phyloP scores from a whole-genome alignment of 2,113 vertebrate species.

The Crotalus tigris region DNA sequence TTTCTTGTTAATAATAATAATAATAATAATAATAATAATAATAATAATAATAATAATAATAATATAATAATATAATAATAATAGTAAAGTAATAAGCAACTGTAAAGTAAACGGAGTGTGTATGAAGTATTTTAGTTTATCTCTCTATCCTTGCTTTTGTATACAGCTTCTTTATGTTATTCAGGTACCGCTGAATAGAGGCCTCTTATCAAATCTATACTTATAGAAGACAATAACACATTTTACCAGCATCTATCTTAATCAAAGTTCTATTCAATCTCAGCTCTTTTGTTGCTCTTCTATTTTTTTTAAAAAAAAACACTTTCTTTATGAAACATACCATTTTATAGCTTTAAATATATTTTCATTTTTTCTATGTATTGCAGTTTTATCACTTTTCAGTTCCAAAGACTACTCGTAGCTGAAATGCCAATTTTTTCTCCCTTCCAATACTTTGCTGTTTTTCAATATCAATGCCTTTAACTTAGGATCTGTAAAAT shows the following conservation, averaged over 20 bases:
- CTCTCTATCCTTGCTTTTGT: conserved; percentile 6
- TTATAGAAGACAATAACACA: conserved; percentile 68
- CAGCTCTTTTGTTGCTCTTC: conserved; percentile 52
- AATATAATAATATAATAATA: too few species aligned
- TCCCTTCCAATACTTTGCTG: neutral
- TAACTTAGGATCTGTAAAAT: neutral
- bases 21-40: too few species aligned
- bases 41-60: too few species aligned
- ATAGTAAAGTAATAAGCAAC: conserved; percentile 15
- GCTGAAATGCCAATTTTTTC: conserved; percentile 6
- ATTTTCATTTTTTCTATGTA: conserved; percentile 27
- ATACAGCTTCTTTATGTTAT: conserved; percentile 55
- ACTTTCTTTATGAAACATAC: conserved; percentile 30
- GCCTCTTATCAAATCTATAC: conserved; percentile 64
- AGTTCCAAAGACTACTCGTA: neutral
- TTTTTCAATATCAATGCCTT: neutral
- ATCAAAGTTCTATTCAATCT: conserved; percentile 69
- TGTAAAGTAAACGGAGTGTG: conserved; percentile 38
- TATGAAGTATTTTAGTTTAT: conserved; percentile 51
- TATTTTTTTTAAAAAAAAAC: neutral
- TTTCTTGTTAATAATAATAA: conserved; percentile 43
- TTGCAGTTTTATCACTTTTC: conserved; percentile 17
- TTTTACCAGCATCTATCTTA: conserved; percentile 76
- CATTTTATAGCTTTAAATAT: conserved; percentile 35
- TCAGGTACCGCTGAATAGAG: conserved; percentile 63